Evolutionary conservation across 2,888 invertebrate genomes (phyloP).

Genomic region (Parnassius glacialis): DNA sequence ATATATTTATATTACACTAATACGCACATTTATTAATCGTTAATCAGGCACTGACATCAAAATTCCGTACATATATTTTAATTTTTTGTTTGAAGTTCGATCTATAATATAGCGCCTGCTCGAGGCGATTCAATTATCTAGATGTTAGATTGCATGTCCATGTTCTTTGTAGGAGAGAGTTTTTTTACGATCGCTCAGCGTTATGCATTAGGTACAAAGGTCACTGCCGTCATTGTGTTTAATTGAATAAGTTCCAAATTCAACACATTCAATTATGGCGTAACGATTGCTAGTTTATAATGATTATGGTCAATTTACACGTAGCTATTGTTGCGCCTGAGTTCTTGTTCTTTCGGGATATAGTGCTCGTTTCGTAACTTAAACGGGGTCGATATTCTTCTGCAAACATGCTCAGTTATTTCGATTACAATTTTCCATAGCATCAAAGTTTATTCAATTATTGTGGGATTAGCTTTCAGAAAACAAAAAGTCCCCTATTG

Average conservation of each 20-base stretch:
- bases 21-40: too few relatives aligned
- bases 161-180: constrained; percentile 33
- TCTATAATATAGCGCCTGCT: constrained; percentile 43
- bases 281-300: constrained; percentile 17
- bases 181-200: constrained; percentile 44
- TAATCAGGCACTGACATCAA: too few relatives aligned
- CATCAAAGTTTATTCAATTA: too few relatives aligned
- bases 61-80: not conserved
- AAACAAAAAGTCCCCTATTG: too few relatives aligned
- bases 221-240: constrained; percentile 42
- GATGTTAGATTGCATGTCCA: constrained; percentile 49
- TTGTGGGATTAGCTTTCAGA: too few relatives aligned
- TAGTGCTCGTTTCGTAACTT: constrained; percentile 45
- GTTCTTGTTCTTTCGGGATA: constrained; percentile 17
- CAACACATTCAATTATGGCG: too few relatives aligned
- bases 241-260: constrained; percentile 40
- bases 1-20: too few relatives aligned
- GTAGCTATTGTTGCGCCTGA: constrained; percentile 18
- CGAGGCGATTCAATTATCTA: constrained; percentile 58
- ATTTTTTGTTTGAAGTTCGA: constrained; percentile 24
- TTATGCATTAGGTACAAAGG: constrained; percentile 45
- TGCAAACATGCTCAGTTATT: constrained; percentile 61
- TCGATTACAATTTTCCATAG: too few relatives aligned
- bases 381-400: constrained; percentile 70
- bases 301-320: constrained; percentile 24